Evolutionary conservation across 64 coral and sea anemone genomes (phyloP).

Genomic region (Stichodactyla mertensii): DNA sequence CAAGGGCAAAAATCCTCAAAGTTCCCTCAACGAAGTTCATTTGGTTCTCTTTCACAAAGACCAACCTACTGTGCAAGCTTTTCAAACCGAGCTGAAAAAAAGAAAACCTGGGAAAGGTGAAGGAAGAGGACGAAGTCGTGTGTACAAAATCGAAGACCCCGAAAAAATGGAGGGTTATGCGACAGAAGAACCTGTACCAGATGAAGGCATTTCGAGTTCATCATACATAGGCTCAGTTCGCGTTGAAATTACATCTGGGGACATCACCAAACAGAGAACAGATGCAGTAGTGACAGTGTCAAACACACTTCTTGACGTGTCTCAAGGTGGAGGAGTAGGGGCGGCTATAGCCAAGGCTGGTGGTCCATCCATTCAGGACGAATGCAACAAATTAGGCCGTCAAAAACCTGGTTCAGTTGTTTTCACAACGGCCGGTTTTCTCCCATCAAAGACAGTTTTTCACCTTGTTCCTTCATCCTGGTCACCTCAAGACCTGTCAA

Average conservation of each 20-base stretch:
- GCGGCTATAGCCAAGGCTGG: conserved; percentile 33
- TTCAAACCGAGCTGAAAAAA: conserved; percentile 45
- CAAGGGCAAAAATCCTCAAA: conserved; percentile 13
- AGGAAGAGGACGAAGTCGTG: not conserved
- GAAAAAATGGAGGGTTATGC: not conserved
- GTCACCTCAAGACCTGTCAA: not conserved
- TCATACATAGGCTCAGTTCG: conserved; percentile 15
- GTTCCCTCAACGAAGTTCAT: conserved; percentile 32
- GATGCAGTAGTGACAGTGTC: conserved; percentile 56
- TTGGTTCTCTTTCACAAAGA: conserved; percentile 68
- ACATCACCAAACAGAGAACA: conserved; percentile 50
- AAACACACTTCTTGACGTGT: conserved; percentile 26
- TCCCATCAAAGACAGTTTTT: conserved; percentile 8
- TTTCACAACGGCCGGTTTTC: conserved; percentile 28
- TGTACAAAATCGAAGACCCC: not conserved
- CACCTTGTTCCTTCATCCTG: conserved; percentile 28
- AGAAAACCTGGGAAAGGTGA: not conserved
- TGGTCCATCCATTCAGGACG: conserved; percentile 30
- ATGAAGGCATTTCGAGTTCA: conserved; percentile 11
- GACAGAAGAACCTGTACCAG: not conserved
- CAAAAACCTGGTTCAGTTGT: conserved; percentile 50
- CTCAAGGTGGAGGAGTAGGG: conserved; percentile 50
- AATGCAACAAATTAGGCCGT: conserved; percentile 3
- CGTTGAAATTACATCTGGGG: conserved; percentile 34
- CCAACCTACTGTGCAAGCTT: conserved; percentile 42